Evolutionary conservation across 2,888 invertebrate species (phyloP), one percentile per base, ranked within the genome.

Genomic region (Liopterus haemorrhoidalis): DNA sequence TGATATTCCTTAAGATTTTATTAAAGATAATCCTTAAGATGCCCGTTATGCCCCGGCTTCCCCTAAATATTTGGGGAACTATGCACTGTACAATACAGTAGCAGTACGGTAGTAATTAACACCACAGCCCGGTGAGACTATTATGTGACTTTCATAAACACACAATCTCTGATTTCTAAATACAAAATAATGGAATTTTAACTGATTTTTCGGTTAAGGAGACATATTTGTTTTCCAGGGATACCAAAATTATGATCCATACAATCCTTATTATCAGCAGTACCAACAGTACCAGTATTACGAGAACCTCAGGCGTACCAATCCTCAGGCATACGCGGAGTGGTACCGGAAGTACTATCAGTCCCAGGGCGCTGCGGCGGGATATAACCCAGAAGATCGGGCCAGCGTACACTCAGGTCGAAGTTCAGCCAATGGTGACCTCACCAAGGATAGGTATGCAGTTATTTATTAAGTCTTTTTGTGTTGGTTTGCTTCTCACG

Each of bases 371-470:
- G 56, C 60, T 4, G 57, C 59, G 21, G 48, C 53, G 37, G 55
- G 54, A 27, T 64, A 58, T 47, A 62, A 60, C 46, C 69, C 71
- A 6, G 84, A 83, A 57, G 85, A 84, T 53, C 74, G 85, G 53
- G 84, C 79, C 50, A 85, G 85, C 57, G 84, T 85, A 41, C 87
- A 87, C 71, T 88, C 88, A 12, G 89, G 88, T 33, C 78, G 86
- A 55, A 87, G 87, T 68, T 87, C 87, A 49, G 79, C 83, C 54
- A 82, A 83, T 64, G 85, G 82, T 30, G 72, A 70, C 48, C 46
- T 68, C 11, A 57, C 56, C 8, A 78, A 74, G 57, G 72, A 77
- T 55, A 75, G 81, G 71, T 79, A 70, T 65, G 72, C 73, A 60
- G 21, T 20, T 14, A 30, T 27, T 35, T 15, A 12, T 12, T 14